Base-by-base conservation (phyloP, 1,140 invertebrate species). In the Myzus persicae region DNA sequence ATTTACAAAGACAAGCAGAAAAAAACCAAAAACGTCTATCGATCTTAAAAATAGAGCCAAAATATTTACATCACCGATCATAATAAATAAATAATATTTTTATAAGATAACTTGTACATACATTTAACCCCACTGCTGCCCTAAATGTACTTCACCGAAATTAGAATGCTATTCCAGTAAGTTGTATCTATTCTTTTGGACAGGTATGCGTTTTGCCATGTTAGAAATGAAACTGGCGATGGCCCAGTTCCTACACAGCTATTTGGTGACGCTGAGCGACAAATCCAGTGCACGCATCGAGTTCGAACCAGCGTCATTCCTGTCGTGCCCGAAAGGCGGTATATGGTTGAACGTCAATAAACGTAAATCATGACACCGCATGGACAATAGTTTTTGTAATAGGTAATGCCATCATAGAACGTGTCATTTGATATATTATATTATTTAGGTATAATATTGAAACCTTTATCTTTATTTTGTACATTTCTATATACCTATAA, bases 231-330 rank as follows among this genome's bases (percentile, higher is more conserved):
- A 95, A 94, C 91, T 95, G 20, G 95, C 94, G 22, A 67, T 95
- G 18, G 93, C 94, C 7, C 94, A 94, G 18, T 94, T 95, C 8
- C 85, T 95, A 7, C 94, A 93, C 26, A 91, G 59, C 24, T 94
- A 93, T 95, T 26, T 95, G 95, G 31, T 96, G 95, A 84, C 95
- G 95, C 0, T 96, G 96, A 94, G 96, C 96, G 76, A 96, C 96
- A 94, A 94, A 76, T 94, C 94, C 8, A 46, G 67, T 51, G 1
- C 59, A 54, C 93, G 54, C 1, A 82, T 94, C 36, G 20, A 67
- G 26, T 94, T 93, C 20, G 93, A 94, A 82, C 90, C 90, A 11
- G 87, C 89, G 26, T 87, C 93, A 18, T 93, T 94, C n/a, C 67
- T 94, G 5, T 90, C 93, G 4, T 88, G 91, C 36, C 94, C 94